Conservation (phyloP, 2,888 invertebrate species). For the Danaus chrysippus region DNA sequence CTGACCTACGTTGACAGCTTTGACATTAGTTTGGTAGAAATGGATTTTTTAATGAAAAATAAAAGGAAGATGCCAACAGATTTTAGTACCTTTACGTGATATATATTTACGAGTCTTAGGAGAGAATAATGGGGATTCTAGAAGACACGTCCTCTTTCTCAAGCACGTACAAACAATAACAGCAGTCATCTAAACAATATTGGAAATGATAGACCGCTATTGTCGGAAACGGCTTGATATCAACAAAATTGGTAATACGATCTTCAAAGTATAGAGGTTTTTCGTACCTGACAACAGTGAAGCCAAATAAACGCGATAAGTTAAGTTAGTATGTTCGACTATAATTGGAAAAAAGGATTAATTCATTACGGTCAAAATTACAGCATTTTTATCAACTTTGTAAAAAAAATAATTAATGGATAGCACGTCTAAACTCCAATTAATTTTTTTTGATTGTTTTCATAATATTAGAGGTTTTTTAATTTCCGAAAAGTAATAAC, state of each 20-base stretch:
- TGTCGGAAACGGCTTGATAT: conserved; percentile 38
- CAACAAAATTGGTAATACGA: conserved; percentile 45
- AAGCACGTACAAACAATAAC: conserved; percentile 48
- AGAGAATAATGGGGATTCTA: conserved; percentile 2
- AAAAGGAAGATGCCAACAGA: not conserved
- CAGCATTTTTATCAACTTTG: too few relatives aligned
- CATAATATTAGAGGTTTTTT: too few relatives aligned
- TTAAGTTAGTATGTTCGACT: too few relatives aligned
- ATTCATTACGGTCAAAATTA: too few relatives aligned
- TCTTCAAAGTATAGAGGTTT: too few relatives aligned
- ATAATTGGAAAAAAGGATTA: too few relatives aligned
- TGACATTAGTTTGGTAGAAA: not conserved
- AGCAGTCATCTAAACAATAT: conserved; percentile 65
- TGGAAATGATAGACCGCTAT: conserved; percentile 55
- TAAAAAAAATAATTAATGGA: too few relatives aligned
- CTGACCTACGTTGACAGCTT: conserved; percentile 23
- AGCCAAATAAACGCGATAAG: too few relatives aligned
- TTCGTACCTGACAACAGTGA: too few relatives aligned
- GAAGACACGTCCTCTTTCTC: conserved; percentile 8
- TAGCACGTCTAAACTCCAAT: too few relatives aligned
- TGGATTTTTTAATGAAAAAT: conserved; percentile 8
- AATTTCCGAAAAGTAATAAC: too few relatives aligned
- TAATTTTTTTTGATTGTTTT: too few relatives aligned
- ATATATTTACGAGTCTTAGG: conserved; percentile 6
- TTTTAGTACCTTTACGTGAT: conserved; percentile 2